Base-by-base conservation (phyloP, 2,113 vertebrate genomes). In the Leucosticte australis region DNA sequence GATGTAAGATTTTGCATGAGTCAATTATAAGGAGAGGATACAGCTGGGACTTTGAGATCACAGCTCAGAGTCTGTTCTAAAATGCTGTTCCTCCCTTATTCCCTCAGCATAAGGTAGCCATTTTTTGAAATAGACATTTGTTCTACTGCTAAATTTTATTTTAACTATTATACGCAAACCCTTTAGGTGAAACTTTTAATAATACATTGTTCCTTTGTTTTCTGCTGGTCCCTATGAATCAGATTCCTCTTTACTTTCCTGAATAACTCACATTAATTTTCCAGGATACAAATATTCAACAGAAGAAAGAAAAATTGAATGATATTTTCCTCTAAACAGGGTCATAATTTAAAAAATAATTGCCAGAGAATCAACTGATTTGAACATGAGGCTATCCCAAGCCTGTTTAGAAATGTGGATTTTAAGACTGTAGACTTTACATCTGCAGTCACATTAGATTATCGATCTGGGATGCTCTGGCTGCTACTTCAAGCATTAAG, bases 131-230 rank as follows among this genome's bases (percentile, higher is more conserved):
- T 27, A 64, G 6, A n/a, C 6, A 47, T 76, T 71, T 76, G 2
- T 69, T 49, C 20, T 49, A 30, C 20, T 75, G 55, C 8, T 81
- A 68, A 31, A 91, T 94, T 94, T 93, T 96, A 84, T 96, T 96
- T 96, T 91, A 65, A 79, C 80, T 94, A 71, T 79, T 92, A 63
- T 73, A 77, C 47, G 50, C 56, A 95, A 96, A 91, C 10, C 3
- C 1, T 60, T 55, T 20, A 87, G 44, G 21, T 44, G 63, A 85
- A 6, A 47, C 57, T 94, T 91, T 87, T 12, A 91, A 82, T 68
- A 95, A 64, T 55, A 83, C 30, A 49, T 94, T 65, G 2, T 75
- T 96, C n/a, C 22, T 96, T 97, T 97, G 60, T 67, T 96, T 96
- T 91, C 89, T 89, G 37, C 39, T 78, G 71, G 63, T 75, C 63